Percentiles rank a stretch among this genome's conserved stretches.
phyloP scores from a whole-genome alignment of 2,113 vertebrate species.

The Fukomys damarensis region DNA sequence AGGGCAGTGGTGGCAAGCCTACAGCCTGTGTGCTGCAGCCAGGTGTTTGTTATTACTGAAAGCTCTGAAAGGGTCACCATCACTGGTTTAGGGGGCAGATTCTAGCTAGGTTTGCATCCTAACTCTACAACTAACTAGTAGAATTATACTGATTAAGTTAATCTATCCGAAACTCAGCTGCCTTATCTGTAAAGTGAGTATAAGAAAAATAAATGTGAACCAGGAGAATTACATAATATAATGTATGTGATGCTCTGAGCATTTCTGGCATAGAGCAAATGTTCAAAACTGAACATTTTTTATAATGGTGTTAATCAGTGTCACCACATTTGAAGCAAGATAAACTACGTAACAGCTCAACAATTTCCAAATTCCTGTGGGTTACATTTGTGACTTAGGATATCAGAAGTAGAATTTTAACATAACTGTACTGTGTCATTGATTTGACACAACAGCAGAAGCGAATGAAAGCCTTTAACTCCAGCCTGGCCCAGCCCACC shows the following conservation, averaged over 20 bases:
- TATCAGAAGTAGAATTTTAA: neutral
- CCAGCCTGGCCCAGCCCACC: neutral
- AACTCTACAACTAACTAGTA: neutral
- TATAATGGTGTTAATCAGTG: neutral
- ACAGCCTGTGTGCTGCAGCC: neutral
- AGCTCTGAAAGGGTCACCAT: neutral
- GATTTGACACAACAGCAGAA: neutral
- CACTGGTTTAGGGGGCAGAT: neutral
- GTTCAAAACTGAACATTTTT: neutral
- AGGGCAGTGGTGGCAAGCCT: neutral
- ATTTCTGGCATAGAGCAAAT: neutral
- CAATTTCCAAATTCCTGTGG: neutral
- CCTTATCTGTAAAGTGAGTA: neutral
- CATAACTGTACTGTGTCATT: neutral
- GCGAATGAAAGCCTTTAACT: neutral
- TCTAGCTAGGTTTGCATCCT: neutral
- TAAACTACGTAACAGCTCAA: neutral
- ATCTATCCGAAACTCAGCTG: neutral
- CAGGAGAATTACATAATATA: neutral
- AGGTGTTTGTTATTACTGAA: neutral
- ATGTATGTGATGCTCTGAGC: neutral
- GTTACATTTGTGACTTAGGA: neutral
- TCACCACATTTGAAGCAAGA: neutral
- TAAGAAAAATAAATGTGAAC: neutral
- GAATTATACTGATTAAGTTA: neutral